Base-by-base conservation (phyloP, 2,113 vertebrate genomes). In the Melanerpes formicivorus region DNA sequence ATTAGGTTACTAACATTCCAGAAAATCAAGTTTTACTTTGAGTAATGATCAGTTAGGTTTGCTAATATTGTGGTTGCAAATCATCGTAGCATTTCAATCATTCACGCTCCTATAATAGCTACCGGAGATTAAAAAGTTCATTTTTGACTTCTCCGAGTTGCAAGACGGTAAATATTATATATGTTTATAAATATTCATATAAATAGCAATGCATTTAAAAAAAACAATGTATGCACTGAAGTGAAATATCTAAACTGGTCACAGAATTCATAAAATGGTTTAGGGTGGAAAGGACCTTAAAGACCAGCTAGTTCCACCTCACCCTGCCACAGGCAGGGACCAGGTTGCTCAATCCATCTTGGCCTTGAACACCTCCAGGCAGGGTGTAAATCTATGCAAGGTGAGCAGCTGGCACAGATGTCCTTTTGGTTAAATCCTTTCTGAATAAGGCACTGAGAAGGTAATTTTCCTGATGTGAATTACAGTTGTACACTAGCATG, bases 11-110 rank as follows among this genome's bases (percentile, higher is more conserved):
- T 76, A 93, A 64, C 22, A 62, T 65, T 78, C 27, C 42, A 56
- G 56, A 74, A 94, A 95, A 93, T 85, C 76, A 83, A 78, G 62
- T 91, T 95, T 93, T 78, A 71, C 48, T 91, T 90, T 64, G 72
- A 94, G 25, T 32, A 74, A 82, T 80, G 50, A 80, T 87, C 26
- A n/a, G 67, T 77, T 80, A 50, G 37, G 26, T 52, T 87, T 71
- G 42, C 30, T 82, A 73, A 77, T 82, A 80, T 80, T 14, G 1
- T 59, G 34, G 56, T 34, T 92, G 78, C 60, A 91, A 87, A 82
- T 64, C 52, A 48, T 54, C 40, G 13, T 6, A 73, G 8, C 56
- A 25, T 85, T 89, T 91, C 72, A 84, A 60, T 82, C 82, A 29
- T 73, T 71, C 74, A 69, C 25, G 52, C 18, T 54, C 21, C 11